Evolutionary conservation across 2,797 vertebrate species (phyloP).

Genomic region (Alca torda): DNA sequence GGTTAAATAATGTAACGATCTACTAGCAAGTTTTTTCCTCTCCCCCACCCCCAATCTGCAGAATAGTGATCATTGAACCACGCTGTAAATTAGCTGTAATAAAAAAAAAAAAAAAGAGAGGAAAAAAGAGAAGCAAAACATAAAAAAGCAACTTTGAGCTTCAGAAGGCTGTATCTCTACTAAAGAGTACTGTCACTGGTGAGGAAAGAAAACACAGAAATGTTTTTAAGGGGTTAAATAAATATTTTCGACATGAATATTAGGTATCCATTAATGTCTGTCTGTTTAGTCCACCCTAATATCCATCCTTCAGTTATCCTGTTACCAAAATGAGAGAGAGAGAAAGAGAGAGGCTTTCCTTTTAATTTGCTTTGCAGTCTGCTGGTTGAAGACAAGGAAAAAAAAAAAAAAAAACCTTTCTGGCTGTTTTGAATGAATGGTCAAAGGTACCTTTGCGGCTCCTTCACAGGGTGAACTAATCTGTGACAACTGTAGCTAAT

Average conservation of each 20-base stretch:
- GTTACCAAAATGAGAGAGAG: neutral
- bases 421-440: conserved; percentile 17
- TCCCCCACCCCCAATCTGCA: neutral
- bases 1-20: neutral
- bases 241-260: neutral
- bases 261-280: neutral
- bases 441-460: conserved; percentile 62
- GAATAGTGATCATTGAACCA: neutral
- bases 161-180: neutral
- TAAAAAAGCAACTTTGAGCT: neutral
- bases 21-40: neutral
- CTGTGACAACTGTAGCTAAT: conserved; percentile 81
- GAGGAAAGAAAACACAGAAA: neutral
- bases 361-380: conserved; percentile 17
- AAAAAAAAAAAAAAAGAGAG: neutral
- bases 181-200: neutral
- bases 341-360: neutral
- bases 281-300: neutral
- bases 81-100: neutral
- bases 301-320: neutral
- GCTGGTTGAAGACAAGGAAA: neutral
- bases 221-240: neutral
- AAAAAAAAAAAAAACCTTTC: neutral
- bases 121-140: neutral
- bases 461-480: conserved; percentile 78